Conservation (phyloP, 2,113 vertebrate genomes). For the Apeltes quadracus region DNA sequence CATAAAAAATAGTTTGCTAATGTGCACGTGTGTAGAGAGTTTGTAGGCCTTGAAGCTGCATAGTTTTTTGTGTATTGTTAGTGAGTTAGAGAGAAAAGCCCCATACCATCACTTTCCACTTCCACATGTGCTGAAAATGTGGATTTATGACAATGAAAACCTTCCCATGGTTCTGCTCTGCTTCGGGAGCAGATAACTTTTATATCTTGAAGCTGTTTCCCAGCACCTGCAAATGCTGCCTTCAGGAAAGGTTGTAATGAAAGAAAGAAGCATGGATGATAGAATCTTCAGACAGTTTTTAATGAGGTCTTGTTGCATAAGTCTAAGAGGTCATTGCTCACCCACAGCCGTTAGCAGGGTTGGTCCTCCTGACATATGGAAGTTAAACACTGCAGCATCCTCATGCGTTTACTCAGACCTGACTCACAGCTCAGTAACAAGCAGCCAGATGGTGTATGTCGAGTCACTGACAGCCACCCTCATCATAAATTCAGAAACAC, state of each 20-base stretch:
- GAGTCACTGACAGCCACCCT: constrained; percentile 1
- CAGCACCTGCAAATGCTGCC: background rate
- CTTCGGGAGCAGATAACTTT: no score
- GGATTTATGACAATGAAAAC: background rate
- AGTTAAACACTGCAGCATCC: constrained; percentile 5
- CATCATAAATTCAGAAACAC: constrained; percentile 25
- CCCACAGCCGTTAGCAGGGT: constrained; percentile 1
- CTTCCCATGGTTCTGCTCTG: no score
- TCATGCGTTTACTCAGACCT: background rate
- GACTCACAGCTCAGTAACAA: constrained; percentile 14
- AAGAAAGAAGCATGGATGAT: background rate
- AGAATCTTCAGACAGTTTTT: background rate
- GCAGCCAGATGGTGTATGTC: constrained; percentile 16
- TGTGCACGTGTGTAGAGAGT: background rate
- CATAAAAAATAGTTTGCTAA: no score
- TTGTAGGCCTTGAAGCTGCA: background rate
- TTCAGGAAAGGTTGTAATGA: background rate
- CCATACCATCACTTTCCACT: background rate
- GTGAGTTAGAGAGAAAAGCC: background rate
- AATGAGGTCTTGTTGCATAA: constrained; percentile 6
- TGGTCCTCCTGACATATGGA: background rate
- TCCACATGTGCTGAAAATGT: background rate
- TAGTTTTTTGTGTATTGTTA: no score
- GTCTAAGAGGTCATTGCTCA: constrained; percentile 9
- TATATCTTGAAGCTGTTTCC: no score